These are phyloP conservation scores for Protophormia terraenovae DNA, from an alignment of 2,888 invertebrate species.

Conservation along the genomic window DNA sequence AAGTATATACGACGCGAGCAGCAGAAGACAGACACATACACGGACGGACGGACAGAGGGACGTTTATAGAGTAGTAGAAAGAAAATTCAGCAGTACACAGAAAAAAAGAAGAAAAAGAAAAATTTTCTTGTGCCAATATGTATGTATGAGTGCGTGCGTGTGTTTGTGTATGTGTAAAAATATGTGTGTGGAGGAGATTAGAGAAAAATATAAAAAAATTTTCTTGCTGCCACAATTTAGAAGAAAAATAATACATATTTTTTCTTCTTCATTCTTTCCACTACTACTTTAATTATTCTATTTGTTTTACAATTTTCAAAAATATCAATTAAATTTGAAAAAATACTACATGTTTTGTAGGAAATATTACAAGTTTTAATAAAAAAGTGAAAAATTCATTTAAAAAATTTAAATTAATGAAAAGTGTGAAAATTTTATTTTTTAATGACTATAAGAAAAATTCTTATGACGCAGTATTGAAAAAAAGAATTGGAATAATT, in stretches of 20 bases:
- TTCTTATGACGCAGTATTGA: constrained; percentile 36
- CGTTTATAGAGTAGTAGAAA: constrained; percentile 40
- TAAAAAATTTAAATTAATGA: neutral
- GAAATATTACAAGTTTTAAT: neutral
- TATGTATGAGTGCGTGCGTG: neutral
- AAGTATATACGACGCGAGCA: constrained; percentile 61
- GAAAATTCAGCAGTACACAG: constrained; percentile 51
- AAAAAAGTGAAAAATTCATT: neutral
- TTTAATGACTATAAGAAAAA: neutral
- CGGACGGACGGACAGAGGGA: neutral
- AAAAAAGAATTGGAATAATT: neutral
- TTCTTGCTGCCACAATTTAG: constrained; percentile 48
- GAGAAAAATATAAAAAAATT: constrained; percentile 30
- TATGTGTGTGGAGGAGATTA: constrained; percentile 50
- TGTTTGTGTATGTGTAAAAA: constrained; percentile 9
- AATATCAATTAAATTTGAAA: neutral
- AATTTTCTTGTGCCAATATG: constrained; percentile 23
- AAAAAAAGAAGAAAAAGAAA: constrained; percentile 32
- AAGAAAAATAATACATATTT: constrained; percentile 42
- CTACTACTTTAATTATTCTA: constrained; percentile 14
- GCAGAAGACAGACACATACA: constrained; percentile 23
- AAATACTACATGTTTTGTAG: neutral
- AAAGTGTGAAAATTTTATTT: neutral
- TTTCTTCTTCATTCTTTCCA: constrained; percentile 6
- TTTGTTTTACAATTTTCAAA: neutral